Conservation (phyloP, 1,140 invertebrate genomes). For the Saccostrea glomerata region DNA sequence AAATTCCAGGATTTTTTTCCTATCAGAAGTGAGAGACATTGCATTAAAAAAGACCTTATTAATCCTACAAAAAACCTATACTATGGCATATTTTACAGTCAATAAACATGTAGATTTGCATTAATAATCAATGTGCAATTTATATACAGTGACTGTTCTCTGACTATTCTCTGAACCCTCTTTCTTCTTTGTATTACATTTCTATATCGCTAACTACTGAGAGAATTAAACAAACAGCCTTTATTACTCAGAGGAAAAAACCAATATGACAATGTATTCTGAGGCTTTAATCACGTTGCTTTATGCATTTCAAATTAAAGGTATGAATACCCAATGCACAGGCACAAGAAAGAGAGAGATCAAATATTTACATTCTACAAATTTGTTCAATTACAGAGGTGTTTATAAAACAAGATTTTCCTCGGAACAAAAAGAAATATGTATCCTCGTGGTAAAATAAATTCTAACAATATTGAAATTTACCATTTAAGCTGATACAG, state of each 20-base stretch:
- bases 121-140: not conserved
- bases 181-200: not conserved
- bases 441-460: no score
- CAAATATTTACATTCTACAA: not conserved
- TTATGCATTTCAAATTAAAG: conserved; percentile 12
- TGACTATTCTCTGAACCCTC: not conserved
- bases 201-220: not conserved
- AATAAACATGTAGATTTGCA: not conserved
- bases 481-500: not conserved
- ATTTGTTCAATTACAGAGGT: not conserved
- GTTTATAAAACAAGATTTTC: not conserved
- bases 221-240: conserved; percentile 2
- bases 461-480: not conserved
- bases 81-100: not conserved
- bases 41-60: not conserved
- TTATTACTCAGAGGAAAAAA: not conserved
- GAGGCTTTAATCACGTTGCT: conserved; percentile 14
- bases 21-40: no score
- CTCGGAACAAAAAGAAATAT: not conserved
- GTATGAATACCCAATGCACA: not conserved
- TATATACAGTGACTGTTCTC: not conserved
- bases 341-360: not conserved
- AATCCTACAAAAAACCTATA: not conserved
- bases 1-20: no score
- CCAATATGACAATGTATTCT: not conserved